These are phyloP conservation scores for Staurois parvus DNA, from an alignment of 2,797 vertebrate genomes.

Conservation along the genomic window DNA sequence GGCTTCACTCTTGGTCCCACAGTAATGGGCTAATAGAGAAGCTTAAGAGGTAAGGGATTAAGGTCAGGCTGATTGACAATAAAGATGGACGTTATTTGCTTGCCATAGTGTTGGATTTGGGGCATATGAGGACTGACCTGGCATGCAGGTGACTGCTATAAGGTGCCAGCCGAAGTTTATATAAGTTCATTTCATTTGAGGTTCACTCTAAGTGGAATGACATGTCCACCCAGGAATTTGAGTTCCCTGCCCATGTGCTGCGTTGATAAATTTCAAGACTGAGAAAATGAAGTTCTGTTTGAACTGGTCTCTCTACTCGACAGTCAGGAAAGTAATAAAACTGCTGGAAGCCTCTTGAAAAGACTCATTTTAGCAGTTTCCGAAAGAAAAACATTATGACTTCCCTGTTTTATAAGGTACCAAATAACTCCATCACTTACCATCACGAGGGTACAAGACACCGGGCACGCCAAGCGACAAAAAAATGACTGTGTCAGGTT, in stretches of 20 bases:
- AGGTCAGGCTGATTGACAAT: too few species aligned
- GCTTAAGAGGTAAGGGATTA: too few species aligned
- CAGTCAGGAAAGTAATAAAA: slow-evolving; percentile 48
- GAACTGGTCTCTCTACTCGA: slow-evolving; percentile 31
- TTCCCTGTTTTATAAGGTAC: slow-evolving; percentile 50
- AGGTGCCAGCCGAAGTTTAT: too few species aligned
- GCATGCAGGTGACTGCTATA: too few species aligned
- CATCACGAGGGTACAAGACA: slow-evolving; percentile 19
- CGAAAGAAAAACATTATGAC: slow-evolving; percentile 54
- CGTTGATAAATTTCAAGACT: slow-evolving; percentile 8
- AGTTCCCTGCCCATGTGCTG: slow-evolving; percentile 21
- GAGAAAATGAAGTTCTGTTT: slow-evolving; percentile 37
- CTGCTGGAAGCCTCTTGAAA: slow-evolving; percentile 43
- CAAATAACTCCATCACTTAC: slow-evolving; percentile 54
- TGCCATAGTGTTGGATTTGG: too few species aligned
- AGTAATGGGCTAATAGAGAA: too few species aligned
- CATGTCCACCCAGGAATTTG: slow-evolving; percentile 30
- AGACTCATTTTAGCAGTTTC: slow-evolving; percentile 54
- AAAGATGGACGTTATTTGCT: too few species aligned
- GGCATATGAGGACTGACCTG: too few species aligned
- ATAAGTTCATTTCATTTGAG: neutral
- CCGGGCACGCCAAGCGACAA: slow-evolving; percentile 24
- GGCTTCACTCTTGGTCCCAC: too few species aligned
- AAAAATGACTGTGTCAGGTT: slow-evolving; percentile 11
- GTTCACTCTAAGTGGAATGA: neutral